Evolutionary conservation across 2,888 invertebrate genomes (phyloP).

Genomic region (Melipona beecheii): DNA sequence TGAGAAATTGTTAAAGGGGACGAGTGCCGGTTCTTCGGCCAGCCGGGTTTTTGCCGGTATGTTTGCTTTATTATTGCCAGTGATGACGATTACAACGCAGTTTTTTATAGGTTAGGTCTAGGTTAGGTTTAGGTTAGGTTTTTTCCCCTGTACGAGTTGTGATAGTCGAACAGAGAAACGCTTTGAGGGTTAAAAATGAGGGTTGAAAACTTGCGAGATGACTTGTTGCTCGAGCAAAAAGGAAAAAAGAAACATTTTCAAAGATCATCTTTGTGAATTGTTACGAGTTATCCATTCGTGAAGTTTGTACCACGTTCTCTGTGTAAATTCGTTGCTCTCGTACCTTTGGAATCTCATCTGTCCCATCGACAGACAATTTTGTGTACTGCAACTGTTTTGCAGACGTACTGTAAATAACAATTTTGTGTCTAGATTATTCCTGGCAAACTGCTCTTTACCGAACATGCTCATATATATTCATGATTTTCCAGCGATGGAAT

Average conservation of each 20-base stretch:
- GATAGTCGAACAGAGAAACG: too few species aligned
- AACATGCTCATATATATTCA: not conserved
- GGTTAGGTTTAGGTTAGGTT: too few species aligned
- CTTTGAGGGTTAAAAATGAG: too few species aligned
- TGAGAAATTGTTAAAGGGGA: not conserved
- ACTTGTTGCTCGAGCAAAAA: too few species aligned
- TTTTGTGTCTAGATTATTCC: not conserved
- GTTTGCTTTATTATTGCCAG: not conserved
- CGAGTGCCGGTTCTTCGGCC: too few species aligned
- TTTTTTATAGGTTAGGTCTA: not conserved
- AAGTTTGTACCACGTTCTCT: not conserved
- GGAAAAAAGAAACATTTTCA: not conserved
- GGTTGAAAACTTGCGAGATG: too few species aligned
- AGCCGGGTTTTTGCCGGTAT: not conserved
- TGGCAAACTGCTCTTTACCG: not conserved
- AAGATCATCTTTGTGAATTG: not conserved
- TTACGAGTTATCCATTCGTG: too few species aligned
- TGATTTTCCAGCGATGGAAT: not conserved
- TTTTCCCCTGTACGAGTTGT: too few species aligned
- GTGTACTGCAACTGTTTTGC: not conserved
- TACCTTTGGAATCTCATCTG: not conserved
- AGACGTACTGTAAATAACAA: not conserved
- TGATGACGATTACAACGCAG: not conserved
- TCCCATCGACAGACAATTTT: not conserved
- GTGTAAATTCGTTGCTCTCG: not conserved